Evolutionary conservation across 2,888 invertebrate genomes (phyloP), one percentile per base, ranked within the genome.

Genomic region (Myopa testacea): DNA sequence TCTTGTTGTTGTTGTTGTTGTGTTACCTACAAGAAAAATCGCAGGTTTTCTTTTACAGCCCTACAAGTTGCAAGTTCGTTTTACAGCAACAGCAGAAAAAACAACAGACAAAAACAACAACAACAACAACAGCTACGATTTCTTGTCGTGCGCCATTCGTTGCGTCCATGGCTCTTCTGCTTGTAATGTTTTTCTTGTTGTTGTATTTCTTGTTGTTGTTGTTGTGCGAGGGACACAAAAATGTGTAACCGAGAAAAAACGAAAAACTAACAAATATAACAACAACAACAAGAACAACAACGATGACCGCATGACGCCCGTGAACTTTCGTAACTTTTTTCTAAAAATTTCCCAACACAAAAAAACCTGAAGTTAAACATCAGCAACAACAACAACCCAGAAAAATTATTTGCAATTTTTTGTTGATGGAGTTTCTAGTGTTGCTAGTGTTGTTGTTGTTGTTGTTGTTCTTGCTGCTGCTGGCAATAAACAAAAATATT

Each of bases 401-500:
- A 50, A 14, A 8, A 50, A 50, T 14, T 10, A 14, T 10, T 8
- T 10, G 50, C 50, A 50, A 50, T 14, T 52, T 69, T 16, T 45
- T 69, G 52, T 50, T 50, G 10, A 19, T 69, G 19, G n/a, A 38
- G 50, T 34, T 68, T 34, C 12, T 68, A 12, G 26, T n/a, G 68
- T n/a, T 68, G 40, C 38, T 12, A 7, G 60, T 62, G 62, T 73
- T 73, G 73, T 40, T 62, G 60, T 40, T 73, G 73, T 40, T 45
- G n/a, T 72, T 60, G 37, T 40, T 62, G 73, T 19, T 62, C 40
- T 19, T 38, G 73, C 52, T 52, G 70, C 34, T 70, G 55, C 34
- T 63, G 63, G 70, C 70, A 70, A 55, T 55, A 52, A 70, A 55
- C 55, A 70, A 55, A 55, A 55, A 55, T 70, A 14, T 50, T 50